Percentiles rank a stretch among this genome's conserved stretches.
phyloP scores from a whole-genome alignment of 2,888 invertebrate genomes.

The Amiota communis region DNA sequence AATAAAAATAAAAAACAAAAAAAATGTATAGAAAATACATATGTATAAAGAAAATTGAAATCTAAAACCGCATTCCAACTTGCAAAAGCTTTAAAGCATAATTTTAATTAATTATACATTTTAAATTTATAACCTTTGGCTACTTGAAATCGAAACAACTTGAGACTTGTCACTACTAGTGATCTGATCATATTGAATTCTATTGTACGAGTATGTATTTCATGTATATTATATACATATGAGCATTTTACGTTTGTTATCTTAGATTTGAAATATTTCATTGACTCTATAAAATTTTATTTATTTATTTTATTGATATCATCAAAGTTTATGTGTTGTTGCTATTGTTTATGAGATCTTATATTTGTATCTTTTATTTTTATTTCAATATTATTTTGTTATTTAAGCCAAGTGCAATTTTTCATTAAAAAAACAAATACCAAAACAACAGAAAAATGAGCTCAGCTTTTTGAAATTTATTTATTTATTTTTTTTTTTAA shows the following conservation, averaged over 20 bases:
- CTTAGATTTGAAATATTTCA: conserved; percentile 25
- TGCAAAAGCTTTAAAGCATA: conserved; percentile 12
- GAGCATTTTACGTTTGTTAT: neutral
- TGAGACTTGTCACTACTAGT: too few species aligned
- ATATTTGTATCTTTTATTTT: conserved; percentile 10
- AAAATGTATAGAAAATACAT: neutral
- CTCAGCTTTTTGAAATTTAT: conserved; percentile 13
- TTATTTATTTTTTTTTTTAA: conserved; percentile 16
- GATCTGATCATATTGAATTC: too few species aligned
- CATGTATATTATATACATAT: too few species aligned
- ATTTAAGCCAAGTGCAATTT: conserved; percentile 1
- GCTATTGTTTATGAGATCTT: neutral
- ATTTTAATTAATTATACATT: conserved; percentile 52
- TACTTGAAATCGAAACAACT: conserved; percentile 7
- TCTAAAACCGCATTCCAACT: conserved; percentile 45
- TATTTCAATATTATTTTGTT: neutral
- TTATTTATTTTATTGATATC: conserved; percentile 10
- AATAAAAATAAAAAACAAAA: neutral
- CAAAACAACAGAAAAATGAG: conserved; percentile 6
- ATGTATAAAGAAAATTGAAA: neutral
- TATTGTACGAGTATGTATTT: too few species aligned
- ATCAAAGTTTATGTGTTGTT: neutral
- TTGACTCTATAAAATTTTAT: conserved; percentile 38
- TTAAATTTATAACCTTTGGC: conserved; percentile 52
- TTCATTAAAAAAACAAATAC: neutral